phyloP scores from a whole-genome alignment of 2,797 vertebrate species.

The Lycodopsis pacificus region DNA sequence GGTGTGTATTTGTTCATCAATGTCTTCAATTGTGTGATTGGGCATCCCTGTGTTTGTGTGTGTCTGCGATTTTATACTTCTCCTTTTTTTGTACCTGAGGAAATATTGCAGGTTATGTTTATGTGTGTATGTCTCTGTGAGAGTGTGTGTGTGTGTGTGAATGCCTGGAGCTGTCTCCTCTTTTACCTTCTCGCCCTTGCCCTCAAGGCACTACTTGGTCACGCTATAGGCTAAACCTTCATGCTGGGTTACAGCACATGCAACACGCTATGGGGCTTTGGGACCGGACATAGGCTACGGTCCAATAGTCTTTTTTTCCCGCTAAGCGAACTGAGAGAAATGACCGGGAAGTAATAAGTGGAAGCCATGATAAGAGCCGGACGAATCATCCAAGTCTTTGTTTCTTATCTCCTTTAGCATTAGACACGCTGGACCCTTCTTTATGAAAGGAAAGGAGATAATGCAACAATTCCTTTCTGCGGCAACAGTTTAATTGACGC shows the following conservation, averaged over 20 bases:
- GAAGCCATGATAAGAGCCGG: neutral
- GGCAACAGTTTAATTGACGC: neutral
- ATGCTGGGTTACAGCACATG: constrained; percentile 54
- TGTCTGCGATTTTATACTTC: neutral
- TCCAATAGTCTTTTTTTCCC: neutral
- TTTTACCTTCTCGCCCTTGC: constrained; percentile 57
- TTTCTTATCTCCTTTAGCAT: neutral
- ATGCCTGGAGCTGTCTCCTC: constrained; percentile 19
- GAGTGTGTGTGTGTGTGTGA: neutral
- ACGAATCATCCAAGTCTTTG: neutral
- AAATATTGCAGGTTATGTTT: neutral
- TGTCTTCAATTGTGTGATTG: neutral
- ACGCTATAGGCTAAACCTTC: constrained; percentile 59
- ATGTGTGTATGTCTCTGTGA: neutral
- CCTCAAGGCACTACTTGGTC: constrained; percentile 50
- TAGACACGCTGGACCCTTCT: neutral
- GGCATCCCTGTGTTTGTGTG: neutral
- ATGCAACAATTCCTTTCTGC: neutral
- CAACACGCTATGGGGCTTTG: constrained; percentile 54
- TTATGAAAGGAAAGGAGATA: neutral
- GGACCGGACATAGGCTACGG: constrained; percentile 17
- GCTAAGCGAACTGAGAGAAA: neutral
- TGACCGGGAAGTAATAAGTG: neutral
- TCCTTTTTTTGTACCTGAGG: neutral
- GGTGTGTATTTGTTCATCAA: neutral